Base-by-base conservation (phyloP, 1,140 invertebrate genomes). In the Venustaconcha ellipsiformis region DNA sequence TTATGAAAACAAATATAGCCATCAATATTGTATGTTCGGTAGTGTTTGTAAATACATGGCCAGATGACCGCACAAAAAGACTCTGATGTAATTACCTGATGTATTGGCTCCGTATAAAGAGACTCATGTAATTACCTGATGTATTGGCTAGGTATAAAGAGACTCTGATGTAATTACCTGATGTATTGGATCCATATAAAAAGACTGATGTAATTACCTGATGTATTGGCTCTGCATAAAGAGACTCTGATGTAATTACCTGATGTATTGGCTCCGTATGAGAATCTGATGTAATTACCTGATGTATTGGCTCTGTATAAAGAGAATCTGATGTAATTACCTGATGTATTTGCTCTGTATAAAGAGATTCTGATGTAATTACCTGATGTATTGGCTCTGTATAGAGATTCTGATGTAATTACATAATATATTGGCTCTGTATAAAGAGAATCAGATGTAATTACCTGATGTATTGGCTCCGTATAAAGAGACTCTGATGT, bases 331-430 rank as follows among this genome's bases (percentile, higher is more conserved):
- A 23, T 23, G 23, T 23, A 23, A 23, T 23, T 23, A 23, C 23
- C 23, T 23, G 23, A 23, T 23, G 23, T 23, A 23, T 23, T 23
- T 0, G 23, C 23, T 23, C 23, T 1, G 1, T 23, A 23, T 23
- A 23, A 23, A 23, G 23, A 23, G 23, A 23, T 1, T 23, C 26
- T 30, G 26, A 30, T 30, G 26, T 4, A 30, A 3, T 48, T 76
- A 82, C 83, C 80, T 82, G 80, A 60, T 76, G 68, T 72, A 85
- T 14, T 18, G 67, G 71, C 67, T 72, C 57, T 14, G 80, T 3
- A 4, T 80, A 81, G 67, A 30, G 1, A 30, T 0, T 30, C 2
- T 30, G 26, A 30, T 30, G 26, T 4, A 30, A 3, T 48, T 76
- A 82, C 83, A 79, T 82, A 79, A 60, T 76, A 66, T 72, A 85